phyloP scores from a whole-genome alignment of 1,140 invertebrate species.

The Sinella curviseta region DNA sequence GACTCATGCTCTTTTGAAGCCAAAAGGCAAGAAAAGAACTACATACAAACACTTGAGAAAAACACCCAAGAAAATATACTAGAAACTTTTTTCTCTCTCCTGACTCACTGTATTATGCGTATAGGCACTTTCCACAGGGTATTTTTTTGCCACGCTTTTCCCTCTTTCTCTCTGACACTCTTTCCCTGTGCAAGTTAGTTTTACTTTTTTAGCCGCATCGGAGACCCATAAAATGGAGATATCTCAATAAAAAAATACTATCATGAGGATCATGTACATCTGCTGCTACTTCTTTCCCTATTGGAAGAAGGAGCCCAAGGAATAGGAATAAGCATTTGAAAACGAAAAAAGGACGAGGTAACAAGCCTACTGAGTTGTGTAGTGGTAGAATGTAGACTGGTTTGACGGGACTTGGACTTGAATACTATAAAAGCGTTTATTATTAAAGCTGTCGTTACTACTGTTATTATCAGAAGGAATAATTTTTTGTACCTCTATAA shows the following conservation, averaged over 20 bases:
- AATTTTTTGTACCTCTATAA: too few species aligned
- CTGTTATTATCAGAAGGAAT: too few species aligned
- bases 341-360: too few species aligned
- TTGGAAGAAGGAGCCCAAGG: neutral
- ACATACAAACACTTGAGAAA: neutral
- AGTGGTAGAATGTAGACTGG: too few species aligned
- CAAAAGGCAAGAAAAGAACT: neutral
- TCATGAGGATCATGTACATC: slow-evolving; percentile 7
- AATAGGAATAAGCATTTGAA: too few species aligned
- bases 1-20: neutral
- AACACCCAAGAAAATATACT: neutral
- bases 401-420: too few species aligned
- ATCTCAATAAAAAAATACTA: neutral
- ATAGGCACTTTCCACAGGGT: neutral
- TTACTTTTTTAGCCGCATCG: neutral
- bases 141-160: neutral
- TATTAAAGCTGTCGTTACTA: too few species aligned
- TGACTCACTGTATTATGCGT: neutral
- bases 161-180: neutral
- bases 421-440: too few species aligned
- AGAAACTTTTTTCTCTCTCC: neutral
- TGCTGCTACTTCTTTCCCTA: neutral
- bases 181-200: neutral
- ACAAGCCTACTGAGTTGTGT: too few species aligned
- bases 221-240: slow-evolving; percentile 8